These are phyloP conservation scores for Hafferia zeledoni DNA, from an alignment of 2,797 vertebrate genomes.

Conservation along the genomic window DNA sequence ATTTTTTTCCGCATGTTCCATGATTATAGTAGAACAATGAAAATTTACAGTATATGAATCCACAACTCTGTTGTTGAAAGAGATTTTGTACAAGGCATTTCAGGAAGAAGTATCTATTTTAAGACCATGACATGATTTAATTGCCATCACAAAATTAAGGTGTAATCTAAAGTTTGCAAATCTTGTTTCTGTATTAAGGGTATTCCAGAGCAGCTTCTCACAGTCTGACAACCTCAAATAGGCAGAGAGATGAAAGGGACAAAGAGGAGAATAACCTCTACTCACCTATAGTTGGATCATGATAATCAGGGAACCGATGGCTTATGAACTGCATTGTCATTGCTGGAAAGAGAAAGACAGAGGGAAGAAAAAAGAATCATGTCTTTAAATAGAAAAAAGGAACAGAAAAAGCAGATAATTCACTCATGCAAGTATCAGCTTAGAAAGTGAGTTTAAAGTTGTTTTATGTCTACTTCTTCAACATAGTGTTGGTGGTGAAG, in stretches of 20 bases:
- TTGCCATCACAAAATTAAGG: not conserved
- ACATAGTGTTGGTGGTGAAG: not conserved
- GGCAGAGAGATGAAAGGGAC: not conserved
- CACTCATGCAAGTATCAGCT: fast-evolving
- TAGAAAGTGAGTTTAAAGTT: not conserved
- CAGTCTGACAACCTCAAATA: not conserved
- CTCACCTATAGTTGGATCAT: conserved; percentile 80
- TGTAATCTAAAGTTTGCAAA: not conserved
- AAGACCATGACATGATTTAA: not conserved
- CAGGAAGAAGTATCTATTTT: fast-evolving
- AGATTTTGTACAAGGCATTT: not conserved
- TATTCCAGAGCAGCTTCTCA: not conserved
- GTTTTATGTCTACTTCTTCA: not conserved
- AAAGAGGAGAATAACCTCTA: not conserved
- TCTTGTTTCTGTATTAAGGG: fast-evolving
- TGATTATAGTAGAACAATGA: not conserved
- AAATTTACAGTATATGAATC: fast-evolving
- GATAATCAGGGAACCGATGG: conserved; percentile 77
- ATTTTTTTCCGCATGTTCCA: not conserved
- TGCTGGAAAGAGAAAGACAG: conserved; percentile 35
- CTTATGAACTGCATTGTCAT: conserved; percentile 83
- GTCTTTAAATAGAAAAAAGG: not conserved
- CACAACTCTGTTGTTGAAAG: not conserved
- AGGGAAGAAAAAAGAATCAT: not conserved
- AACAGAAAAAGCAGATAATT: not conserved